phyloP scores from a whole-genome alignment of 2,113 vertebrate species.

The pig (Sus scrofa) region T2T-Sscrofa CM000824.6:82592501-82593000 shows the following conservation, averaged over 20 bases:
- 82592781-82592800: not conserved
- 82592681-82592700: not conserved
- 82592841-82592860: not conserved
- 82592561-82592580: not conserved
- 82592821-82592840: not conserved
- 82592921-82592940: not conserved
- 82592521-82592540: not conserved
- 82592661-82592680: no score
- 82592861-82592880: not conserved
- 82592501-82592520: not conserved
- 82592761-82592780: no score
- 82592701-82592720: not conserved
- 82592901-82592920: not conserved
- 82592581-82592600: not conserved
- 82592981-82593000: not conserved
- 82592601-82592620: not conserved
- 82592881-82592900: not conserved
- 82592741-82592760: no score
- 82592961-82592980: not conserved
- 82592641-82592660: not conserved
- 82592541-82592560: not conserved
- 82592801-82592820: not conserved
- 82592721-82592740: fast-evolving
- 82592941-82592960: not conserved
- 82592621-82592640: not conserved